Conservation (phyloP, 92 coral and sea anemone genomes). For the Epizoanthus rinbou region DNA sequence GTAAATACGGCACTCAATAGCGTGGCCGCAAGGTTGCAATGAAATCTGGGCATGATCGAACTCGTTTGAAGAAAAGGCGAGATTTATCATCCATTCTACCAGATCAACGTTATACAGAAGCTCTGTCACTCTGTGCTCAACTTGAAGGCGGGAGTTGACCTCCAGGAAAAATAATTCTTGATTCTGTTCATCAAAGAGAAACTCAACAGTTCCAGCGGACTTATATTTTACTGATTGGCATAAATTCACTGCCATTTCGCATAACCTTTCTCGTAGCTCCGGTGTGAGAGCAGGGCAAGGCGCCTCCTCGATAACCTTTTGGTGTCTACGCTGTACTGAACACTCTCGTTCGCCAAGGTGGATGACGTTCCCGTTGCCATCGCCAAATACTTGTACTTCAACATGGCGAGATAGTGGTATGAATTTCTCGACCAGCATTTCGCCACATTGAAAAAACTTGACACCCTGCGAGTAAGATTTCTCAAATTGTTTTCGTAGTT, state of each 20-base stretch:
- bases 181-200: constrained; percentile 50
- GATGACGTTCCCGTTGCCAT: constrained; percentile 62
- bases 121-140: constrained; percentile 72
- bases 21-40: constrained; percentile 56
- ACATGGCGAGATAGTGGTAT: constrained; percentile 56
- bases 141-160: constrained; percentile 70
- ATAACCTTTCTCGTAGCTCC: constrained; percentile 45
- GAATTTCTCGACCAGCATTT: constrained; percentile 53
- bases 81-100: constrained; percentile 64
- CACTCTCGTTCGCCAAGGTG: constrained; percentile 72
- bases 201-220: constrained; percentile 73
- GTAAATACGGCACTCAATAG: constrained; percentile 59
- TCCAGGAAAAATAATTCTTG: constrained; percentile 55
- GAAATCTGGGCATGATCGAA: constrained; percentile 2
- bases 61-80: constrained; percentile 35
- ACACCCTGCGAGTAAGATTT: constrained; percentile 28
- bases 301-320: constrained; percentile 69
- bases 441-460: constrained; percentile 51
- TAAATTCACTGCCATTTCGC: constrained; percentile 56
- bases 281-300: constrained; percentile 54
- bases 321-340: constrained; percentile 68
- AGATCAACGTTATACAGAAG: constrained; percentile 60
- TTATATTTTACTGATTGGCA: constrained; percentile 46
- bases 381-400: constrained; percentile 73
- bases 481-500: constrained; percentile 44